phyloP scores from a whole-genome alignment of 2,797 vertebrate species.

The Molothrus ater region DNA sequence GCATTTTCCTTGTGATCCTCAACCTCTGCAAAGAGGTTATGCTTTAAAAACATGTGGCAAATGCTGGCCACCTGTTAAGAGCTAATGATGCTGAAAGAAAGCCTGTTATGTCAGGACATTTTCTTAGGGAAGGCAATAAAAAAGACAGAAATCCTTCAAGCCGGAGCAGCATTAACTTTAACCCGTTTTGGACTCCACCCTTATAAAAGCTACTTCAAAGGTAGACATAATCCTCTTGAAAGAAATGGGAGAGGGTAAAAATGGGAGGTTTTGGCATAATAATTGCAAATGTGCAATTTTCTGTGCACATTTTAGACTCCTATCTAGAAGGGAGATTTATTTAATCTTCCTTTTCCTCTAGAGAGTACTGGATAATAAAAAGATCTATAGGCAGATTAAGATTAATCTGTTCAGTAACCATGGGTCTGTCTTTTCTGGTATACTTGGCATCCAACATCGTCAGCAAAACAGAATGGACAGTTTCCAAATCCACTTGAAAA shows the following conservation, averaged over 20 bases:
- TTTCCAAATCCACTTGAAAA: constrained; percentile 63
- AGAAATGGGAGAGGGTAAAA: not conserved
- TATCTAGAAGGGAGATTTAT: constrained; percentile 23
- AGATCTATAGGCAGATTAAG: constrained; percentile 66
- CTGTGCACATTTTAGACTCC: not conserved
- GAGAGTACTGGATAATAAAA: constrained; percentile 60
- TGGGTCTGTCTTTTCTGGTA: constrained; percentile 49
- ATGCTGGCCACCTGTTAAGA: constrained; percentile 58
- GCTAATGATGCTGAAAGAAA: constrained; percentile 50
- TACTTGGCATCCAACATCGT: constrained; percentile 4
- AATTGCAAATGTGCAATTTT: constrained; percentile 42
- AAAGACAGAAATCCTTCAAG: constrained; percentile 41
- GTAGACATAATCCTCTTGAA: constrained; percentile 27
- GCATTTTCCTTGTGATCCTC: constrained; percentile 38
- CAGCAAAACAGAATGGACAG: constrained; percentile 44
- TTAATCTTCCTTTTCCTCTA: constrained; percentile 39
- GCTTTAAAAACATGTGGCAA: constrained; percentile 50
- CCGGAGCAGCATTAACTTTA: not conserved
- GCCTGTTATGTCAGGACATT: constrained; percentile 39
- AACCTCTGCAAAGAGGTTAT: constrained; percentile 42
- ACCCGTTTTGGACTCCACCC: not conserved
- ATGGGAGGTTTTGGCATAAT: constrained; percentile 26
- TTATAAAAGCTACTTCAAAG: constrained; percentile 56
- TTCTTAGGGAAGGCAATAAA: constrained; percentile 57
- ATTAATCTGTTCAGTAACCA: constrained; percentile 57